A percentile compares a stretch with the other conserved stretches of the same genome.
Conservation (phyloP, 2,113 vertebrate species). For the Copsychus sechellarum region DNA sequence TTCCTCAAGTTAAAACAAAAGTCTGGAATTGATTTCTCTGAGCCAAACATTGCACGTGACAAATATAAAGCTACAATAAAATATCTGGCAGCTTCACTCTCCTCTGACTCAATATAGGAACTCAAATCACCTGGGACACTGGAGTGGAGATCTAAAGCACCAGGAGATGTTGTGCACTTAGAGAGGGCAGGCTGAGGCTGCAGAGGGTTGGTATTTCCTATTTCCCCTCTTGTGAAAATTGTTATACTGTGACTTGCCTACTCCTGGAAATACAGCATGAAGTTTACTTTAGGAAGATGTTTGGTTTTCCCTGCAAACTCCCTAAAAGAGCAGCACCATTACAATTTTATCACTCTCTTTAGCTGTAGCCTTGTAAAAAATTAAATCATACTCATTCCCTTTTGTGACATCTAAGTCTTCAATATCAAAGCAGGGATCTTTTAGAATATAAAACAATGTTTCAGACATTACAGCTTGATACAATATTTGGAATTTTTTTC, state of each 20-base stretch:
- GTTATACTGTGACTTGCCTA: neutral
- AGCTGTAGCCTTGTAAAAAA: neutral
- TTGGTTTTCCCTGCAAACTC: neutral
- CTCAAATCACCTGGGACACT: neutral
- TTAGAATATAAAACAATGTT: neutral
- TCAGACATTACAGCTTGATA: neutral
- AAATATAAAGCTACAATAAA: slow-evolving; percentile 1
- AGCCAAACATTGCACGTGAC: slow-evolving; percentile 5
- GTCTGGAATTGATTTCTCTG: neutral
- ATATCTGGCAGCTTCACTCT: neutral
- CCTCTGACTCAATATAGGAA: neutral
- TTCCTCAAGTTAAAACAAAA: neutral
- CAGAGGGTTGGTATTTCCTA: neutral
- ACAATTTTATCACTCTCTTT: neutral
- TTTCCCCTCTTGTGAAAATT: neutral
- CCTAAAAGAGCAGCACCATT: neutral
- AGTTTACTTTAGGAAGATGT: neutral
- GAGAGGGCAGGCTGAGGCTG: neutral
- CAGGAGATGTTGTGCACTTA: neutral
- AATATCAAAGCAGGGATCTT: neutral
- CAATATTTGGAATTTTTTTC: neutral
- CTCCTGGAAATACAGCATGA: neutral
- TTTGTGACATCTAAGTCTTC: neutral
- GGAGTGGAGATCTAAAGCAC: neutral
- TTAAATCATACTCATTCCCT: neutral